Evolutionary conservation across 1,140 invertebrate genomes (phyloP).

Genomic region (Coenobita brevimanus): DNA sequence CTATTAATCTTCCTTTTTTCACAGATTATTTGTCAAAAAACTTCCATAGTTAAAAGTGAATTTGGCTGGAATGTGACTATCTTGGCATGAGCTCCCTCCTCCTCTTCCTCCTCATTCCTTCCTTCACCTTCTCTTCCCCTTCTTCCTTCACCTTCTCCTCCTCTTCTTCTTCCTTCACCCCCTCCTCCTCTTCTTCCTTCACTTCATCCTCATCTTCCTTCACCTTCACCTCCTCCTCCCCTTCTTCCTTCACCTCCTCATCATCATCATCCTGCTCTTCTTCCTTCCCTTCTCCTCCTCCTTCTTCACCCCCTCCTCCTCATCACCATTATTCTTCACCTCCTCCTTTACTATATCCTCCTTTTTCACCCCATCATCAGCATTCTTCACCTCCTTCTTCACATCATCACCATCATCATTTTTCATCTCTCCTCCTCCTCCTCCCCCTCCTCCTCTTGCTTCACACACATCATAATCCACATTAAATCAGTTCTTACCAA

Average conservation of each 20-base stretch:
- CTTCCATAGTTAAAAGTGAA: too few species aligned
- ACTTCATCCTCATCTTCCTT: background rate
- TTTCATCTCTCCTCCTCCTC: background rate
- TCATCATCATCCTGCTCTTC: background rate
- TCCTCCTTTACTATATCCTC: background rate
- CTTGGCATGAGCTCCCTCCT: background rate
- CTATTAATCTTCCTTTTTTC: too few species aligned
- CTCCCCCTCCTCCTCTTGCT: background rate
- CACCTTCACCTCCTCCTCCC: background rate
- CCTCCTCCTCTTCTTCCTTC: constrained; percentile 1
- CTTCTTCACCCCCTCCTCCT: background rate
- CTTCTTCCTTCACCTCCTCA: background rate
- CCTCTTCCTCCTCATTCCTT: background rate
- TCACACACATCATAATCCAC: too few species aligned
- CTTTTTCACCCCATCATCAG: background rate
- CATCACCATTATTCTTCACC: too few species aligned
- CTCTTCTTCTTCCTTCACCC: background rate
- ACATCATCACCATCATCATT: too few species aligned
- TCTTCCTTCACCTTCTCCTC: background rate
- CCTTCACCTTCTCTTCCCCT: background rate
- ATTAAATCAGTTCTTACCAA: too few species aligned
- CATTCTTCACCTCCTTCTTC: background rate
- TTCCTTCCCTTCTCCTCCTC: background rate
- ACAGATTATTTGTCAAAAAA: too few species aligned
- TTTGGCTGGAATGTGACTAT: too few species aligned